phyloP scores from a whole-genome alignment of 2,113 vertebrate genomes.

The Dasyornis broadbenti region DNA sequence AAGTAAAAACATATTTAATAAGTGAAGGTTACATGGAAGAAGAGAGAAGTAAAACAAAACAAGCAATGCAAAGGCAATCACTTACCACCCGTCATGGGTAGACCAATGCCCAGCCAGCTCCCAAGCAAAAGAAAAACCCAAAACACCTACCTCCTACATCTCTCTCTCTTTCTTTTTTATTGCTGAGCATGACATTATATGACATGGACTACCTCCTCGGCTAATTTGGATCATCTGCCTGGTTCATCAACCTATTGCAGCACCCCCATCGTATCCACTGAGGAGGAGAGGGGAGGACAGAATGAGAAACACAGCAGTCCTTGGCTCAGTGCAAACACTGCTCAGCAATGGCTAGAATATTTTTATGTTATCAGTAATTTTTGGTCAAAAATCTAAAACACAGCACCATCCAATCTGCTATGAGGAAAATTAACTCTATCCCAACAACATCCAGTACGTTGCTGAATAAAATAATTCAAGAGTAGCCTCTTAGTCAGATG shows the following conservation, averaged over 20 bases:
- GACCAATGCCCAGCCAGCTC: not conserved
- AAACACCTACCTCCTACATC: not conserved
- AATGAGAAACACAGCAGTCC: not conserved
- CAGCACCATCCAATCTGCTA: not conserved
- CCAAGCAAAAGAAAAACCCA: accelerated
- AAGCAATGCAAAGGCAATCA: not conserved
- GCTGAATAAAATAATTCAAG: not conserved
- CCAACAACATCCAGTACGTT: accelerated
- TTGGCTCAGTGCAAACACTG: not conserved
- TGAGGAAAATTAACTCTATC: not conserved
- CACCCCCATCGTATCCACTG: not conserved
- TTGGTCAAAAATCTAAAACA: not conserved
- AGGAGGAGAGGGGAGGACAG: not conserved
- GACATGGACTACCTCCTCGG: not conserved
- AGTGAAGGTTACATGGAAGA: not conserved
- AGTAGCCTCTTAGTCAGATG: not conserved
- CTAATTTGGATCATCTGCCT: not conserved
- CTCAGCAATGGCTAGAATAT: not conserved
- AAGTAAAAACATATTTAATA: not conserved
- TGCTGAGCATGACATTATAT: accelerated
- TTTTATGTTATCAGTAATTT: not conserved
- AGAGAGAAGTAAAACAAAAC: not conserved
- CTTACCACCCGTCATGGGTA: accelerated
- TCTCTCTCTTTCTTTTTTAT: not conserved
- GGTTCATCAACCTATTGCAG: not conserved